Evolutionary conservation across 2,888 invertebrate species (phyloP).

Genomic region (Eremobia ochroleuca): DNA sequence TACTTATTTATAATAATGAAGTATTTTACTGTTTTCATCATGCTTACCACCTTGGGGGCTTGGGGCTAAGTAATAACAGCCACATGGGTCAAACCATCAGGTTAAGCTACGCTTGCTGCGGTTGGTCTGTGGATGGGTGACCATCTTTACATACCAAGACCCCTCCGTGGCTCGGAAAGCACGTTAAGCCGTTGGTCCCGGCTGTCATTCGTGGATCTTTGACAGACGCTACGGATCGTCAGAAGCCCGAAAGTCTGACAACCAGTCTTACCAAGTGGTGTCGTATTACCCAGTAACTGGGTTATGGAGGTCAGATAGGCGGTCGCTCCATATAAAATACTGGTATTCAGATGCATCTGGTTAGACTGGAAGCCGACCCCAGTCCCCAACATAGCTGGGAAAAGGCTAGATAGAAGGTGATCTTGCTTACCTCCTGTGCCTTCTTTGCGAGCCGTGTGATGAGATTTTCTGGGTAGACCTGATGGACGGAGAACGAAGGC

Average conservation of each 20-base stretch:
- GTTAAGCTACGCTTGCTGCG: too few relatives aligned
- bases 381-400: neutral
- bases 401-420: neutral
- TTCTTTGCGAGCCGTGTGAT: conserved; percentile 96
- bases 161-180: neutral
- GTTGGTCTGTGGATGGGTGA: too few relatives aligned
- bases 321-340: neutral
- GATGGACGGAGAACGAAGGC: conserved; percentile 97
- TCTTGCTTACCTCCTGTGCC: conserved; percentile 92
- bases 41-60: neutral
- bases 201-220: neutral
- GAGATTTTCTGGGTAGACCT: conserved; percentile 97
- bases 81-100: neutral
- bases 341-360: neutral
- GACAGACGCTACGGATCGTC: neutral
- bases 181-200: neutral
- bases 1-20: too few relatives aligned
- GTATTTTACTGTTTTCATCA: neutral
- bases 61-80: neutral
- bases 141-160: neutral
- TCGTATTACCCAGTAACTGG: neutral
- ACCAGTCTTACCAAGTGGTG: neutral
- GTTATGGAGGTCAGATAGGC: neutral
- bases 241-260: neutral
- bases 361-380: neutral